A percentile compares a stretch with the other conserved stretches of the same genome.
These are phyloP conservation scores for Paracyclopina nana DNA, from an alignment of 1,140 invertebrate species.

Conservation along the genomic window DNA sequence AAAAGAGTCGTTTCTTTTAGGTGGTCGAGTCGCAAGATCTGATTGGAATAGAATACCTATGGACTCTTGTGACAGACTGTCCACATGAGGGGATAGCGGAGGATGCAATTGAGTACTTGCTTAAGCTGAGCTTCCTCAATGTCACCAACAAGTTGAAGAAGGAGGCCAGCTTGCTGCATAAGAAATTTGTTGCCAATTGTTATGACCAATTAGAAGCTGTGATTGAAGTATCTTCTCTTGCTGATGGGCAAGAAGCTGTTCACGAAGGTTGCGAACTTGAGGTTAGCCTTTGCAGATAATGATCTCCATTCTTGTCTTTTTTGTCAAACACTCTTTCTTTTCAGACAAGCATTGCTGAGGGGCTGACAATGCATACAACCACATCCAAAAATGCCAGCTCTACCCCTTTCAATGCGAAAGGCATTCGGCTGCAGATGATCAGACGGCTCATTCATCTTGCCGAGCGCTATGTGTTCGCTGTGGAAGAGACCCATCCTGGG, in stretches of 20 bases:
- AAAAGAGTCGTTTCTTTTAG: no score
- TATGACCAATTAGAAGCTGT: slow-evolving; percentile 30
- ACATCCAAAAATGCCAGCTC: no score
- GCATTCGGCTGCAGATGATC: slow-evolving; percentile 26
- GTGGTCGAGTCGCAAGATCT: slow-evolving; percentile 31
- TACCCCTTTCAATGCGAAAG: no score
- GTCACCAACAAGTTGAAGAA: slow-evolving; percentile 29
- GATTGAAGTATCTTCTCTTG: background rate
- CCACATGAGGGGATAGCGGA: slow-evolving; percentile 29
- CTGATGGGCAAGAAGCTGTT: slow-evolving; percentile 7
- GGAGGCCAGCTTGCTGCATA: slow-evolving; percentile 29
- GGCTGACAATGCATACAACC: no score
- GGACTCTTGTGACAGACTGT: slow-evolving; percentile 32
- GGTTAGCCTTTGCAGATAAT: no score
- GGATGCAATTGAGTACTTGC: slow-evolving; percentile 29
- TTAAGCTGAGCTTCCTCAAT: slow-evolving; percentile 29
- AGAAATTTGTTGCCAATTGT: slow-evolving; percentile 33
- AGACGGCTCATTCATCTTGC: slow-evolving; percentile 30
- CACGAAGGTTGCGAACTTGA: slow-evolving; percentile 6
- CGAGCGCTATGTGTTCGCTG: slow-evolving; percentile 30
- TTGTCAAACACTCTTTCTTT: no score
- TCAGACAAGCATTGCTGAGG: slow-evolving; percentile 16
- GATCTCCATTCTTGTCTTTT: no score
- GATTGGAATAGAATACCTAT: slow-evolving; percentile 31
- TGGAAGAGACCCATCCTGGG: slow-evolving; percentile 29